These are phyloP conservation scores for Endomychus coccineus DNA, from an alignment of 2,888 invertebrate genomes.

Conservation along the genomic window DNA sequence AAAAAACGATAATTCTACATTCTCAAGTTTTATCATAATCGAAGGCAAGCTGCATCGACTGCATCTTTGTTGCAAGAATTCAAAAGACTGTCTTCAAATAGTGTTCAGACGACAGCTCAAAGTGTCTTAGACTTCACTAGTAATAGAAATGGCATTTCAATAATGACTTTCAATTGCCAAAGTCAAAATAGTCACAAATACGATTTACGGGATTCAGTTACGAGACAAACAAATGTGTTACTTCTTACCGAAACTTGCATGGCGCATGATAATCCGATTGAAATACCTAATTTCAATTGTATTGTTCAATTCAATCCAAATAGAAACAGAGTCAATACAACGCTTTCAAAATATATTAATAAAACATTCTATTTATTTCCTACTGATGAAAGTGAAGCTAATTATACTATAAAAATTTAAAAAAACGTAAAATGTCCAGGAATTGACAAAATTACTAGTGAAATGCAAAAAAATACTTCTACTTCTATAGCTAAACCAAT, in stretches of 20 bases:
- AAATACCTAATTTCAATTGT: slow-evolving; percentile 28
- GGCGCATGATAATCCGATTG: slow-evolving; percentile 9
- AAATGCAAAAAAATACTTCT: no score
- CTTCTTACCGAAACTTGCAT: slow-evolving; percentile 15
- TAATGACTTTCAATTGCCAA: slow-evolving; percentile 17
- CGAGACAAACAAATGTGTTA: slow-evolving; percentile 13
- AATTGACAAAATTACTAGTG: no score
- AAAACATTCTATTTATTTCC: no score
- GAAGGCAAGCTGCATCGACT: slow-evolving; percentile 10
- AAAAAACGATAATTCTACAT: slow-evolving; percentile 7
- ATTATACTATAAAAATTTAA: no score
- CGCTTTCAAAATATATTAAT: no score
- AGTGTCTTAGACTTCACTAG: slow-evolving; percentile 10
- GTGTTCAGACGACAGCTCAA: slow-evolving; percentile 9
- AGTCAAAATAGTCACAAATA: slow-evolving; percentile 15
- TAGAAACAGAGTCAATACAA: no score
- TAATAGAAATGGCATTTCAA: slow-evolving; percentile 11
- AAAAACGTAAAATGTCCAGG: no score
- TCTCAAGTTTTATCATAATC: slow-evolving; percentile 10
- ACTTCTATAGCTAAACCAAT: no score
- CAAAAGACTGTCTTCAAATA: slow-evolving; percentile 8
- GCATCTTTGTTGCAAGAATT: slow-evolving; percentile 14
- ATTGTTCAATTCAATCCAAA: slow-evolving; percentile 27
- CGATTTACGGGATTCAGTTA: slow-evolving; percentile 13
- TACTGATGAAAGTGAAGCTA: no score